A percentile compares a stretch with the other conserved stretches of the same genome.
Evolutionary conservation across 2,888 invertebrate genomes (phyloP).

Genomic region (Clistopyga incitator): DNA sequence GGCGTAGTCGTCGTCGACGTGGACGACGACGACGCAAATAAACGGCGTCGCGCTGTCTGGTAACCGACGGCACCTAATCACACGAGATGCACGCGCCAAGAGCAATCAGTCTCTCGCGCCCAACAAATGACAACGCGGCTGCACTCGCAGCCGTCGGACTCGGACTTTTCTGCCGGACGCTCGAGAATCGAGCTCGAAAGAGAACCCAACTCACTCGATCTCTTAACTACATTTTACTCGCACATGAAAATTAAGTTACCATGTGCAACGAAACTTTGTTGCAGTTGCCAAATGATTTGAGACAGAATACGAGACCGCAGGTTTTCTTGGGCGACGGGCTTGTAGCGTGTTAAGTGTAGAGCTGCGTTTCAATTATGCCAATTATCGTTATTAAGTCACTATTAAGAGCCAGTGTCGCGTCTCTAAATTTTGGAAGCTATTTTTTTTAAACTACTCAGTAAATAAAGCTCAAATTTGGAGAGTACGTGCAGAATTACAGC

Average conservation of each 20-base stretch:
- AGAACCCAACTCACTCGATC: conserved; percentile 33
- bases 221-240: conserved; percentile 35
- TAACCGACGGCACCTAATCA: conserved; percentile 74
- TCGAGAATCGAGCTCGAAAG: conserved; percentile 50
- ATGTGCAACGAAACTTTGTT: conserved; percentile 8
- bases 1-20: conserved; percentile 59
- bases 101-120: conserved; percentile 71
- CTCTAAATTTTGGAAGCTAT: no score
- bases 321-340: no score
- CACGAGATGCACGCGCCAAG: conserved; percentile 71
- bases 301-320: background rate
- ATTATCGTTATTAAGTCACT: no score
- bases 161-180: conserved; percentile 22
- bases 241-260: conserved; percentile 9
- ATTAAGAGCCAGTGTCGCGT: no score
- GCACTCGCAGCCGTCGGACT: conserved; percentile 38
- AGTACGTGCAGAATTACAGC: no score
- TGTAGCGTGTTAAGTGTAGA: no score
- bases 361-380: no score
- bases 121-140: conserved; percentile 66
- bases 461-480: no score
- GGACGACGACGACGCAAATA: conserved; percentile 76
- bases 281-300: conserved; percentile 11
- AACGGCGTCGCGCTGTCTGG: conserved; percentile 83
- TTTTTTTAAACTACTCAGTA: no score